These are phyloP conservation scores for Oryzaephilus surinamensis DNA, from an alignment of 1,140 invertebrate genomes.

Conservation along the genomic window DNA sequence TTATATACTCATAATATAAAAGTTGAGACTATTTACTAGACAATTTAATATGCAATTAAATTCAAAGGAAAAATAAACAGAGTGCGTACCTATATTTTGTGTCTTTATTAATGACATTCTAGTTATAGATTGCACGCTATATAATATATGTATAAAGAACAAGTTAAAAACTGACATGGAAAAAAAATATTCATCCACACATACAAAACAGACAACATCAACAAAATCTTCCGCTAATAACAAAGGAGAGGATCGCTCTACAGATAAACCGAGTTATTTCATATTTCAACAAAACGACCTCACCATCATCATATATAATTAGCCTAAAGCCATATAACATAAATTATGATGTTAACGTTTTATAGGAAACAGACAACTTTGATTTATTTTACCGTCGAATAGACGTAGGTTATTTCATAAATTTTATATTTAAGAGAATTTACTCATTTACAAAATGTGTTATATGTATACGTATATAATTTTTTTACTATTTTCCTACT, in stretches of 20 bases:
- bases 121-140: too few relatives aligned
- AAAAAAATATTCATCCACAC: too few relatives aligned
- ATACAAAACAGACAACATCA: too few relatives aligned
- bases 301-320: conserved; percentile 31
- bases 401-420: conserved; percentile 13
- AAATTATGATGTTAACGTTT: conserved; percentile 34
- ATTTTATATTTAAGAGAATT: conserved; percentile 11
- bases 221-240: too few relatives aligned
- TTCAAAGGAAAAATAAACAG: too few relatives aligned
- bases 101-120: too few relatives aligned
- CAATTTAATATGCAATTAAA: too few relatives aligned
- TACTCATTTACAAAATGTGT: neutral
- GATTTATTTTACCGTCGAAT: conserved; percentile 23
- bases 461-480: conserved; percentile 5
- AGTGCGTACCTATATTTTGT: too few relatives aligned
- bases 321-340: conserved; percentile 30
- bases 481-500: neutral
- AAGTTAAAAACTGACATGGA: too few relatives aligned
- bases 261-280: conserved; percentile 30
- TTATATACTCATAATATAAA: too few relatives aligned
- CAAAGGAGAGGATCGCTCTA: conserved; percentile 23
- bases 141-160: too few relatives aligned
- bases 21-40: too few relatives aligned
- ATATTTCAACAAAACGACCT: conserved; percentile 34
- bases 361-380: conserved; percentile 27